phyloP scores from a whole-genome alignment of 2,113 vertebrate genomes.

The Caranx melampygus region DNA sequence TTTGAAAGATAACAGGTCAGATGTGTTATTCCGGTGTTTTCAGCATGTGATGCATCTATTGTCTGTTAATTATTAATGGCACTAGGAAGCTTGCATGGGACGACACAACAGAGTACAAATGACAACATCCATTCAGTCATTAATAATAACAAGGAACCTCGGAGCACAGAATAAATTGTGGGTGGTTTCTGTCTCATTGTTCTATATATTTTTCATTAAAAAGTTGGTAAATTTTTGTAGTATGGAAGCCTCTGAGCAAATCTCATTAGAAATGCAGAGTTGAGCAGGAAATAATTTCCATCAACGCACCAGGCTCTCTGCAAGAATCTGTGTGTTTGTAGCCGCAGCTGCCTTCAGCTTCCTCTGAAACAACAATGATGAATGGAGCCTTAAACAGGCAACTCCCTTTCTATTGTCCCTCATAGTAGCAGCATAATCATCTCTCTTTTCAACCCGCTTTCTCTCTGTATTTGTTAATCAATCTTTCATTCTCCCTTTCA shows the following conservation, averaged over 20 bases:
- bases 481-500: slow-evolving; percentile 47
- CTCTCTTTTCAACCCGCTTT: slow-evolving; percentile 24
- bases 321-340: slow-evolving; percentile 25
- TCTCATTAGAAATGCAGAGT: slow-evolving; percentile 17
- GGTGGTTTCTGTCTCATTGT: neutral
- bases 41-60: neutral
- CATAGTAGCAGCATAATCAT: slow-evolving; percentile 30
- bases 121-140: neutral
- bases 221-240: slow-evolving; percentile 1
- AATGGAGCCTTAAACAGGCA: slow-evolving; percentile 45
- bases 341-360: slow-evolving; percentile 14
- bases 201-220: slow-evolving; percentile 8
- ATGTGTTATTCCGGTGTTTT: neutral
- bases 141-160: slow-evolving; percentile 5
- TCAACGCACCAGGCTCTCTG: slow-evolving; percentile 12
- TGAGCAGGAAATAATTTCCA: slow-evolving; percentile 18
- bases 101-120: neutral
- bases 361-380: slow-evolving; percentile 42
- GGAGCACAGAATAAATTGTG: neutral
- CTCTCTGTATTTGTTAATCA: slow-evolving; percentile 47
- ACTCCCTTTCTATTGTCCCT: slow-evolving; percentile 36
- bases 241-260: slow-evolving; percentile 3
- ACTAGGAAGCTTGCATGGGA: neutral
- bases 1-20: neutral
- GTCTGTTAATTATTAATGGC: slow-evolving; percentile 11